Base-by-base conservation (phyloP, 2,888 invertebrate genomes). In the Stenchaetothrips biformis region DNA sequence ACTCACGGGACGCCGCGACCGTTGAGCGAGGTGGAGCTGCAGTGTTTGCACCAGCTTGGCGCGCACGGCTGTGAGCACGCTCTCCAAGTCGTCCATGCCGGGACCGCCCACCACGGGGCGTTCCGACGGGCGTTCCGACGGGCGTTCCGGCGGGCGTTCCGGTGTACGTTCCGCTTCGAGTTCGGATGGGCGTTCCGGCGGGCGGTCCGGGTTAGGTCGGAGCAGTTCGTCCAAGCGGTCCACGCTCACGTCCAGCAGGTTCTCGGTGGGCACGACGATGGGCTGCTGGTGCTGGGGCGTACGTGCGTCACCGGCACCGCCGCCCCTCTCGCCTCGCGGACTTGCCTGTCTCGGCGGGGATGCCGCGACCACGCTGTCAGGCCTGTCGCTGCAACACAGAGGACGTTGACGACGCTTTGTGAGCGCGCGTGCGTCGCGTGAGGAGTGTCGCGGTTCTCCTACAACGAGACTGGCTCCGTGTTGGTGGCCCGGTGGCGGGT, bases 161-260 rank as follows among this genome's bases (percentile, higher is more conserved):
- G 53, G 53, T 7, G 53, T 9, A 18, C 67, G 67, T 7, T 21
- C 67, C 67, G 21, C 21, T 25, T 74, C 25, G 18, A 59, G 59
- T 16, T 18, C 13, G 13, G 59, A 6, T 13, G 18, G 18, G 13
- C 6, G 59, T 59, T 18, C 59, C 18, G 59, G 59, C 53, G 16
- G 13, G 53, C 53, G 53, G 9, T 16, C 53, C 13, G 59, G 59
- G 59, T 16, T 13, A 9, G 25, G 67, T 25, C 67, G 21, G 11
- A 74, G 67, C 67, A 74, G 67, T 25, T 74, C 67, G 67, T 74
- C 67, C 21, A 74, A 25, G 67, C 67, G 67, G 67, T 74, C 67
- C 67, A 74, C 67, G 25, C 67, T 74, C 67, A 74, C 67, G 67
- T 74, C 67, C 67, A 74, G n/a, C 21, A 74, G 67, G 67, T 74